Base-by-base conservation (phyloP, 2,797 vertebrate genomes). In the Parotocinclus haroldoi region DNA sequence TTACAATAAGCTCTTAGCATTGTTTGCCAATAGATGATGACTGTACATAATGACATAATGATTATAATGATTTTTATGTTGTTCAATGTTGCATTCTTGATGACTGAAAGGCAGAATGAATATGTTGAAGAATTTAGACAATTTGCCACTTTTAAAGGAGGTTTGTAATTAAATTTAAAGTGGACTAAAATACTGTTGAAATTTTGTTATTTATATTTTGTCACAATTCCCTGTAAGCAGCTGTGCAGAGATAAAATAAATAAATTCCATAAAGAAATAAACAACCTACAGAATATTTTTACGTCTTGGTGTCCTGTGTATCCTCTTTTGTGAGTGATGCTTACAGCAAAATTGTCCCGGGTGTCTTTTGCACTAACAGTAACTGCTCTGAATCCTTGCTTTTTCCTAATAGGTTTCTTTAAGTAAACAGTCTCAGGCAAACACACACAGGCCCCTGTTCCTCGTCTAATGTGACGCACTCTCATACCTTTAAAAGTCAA, bases 131-230 rank as follows among this genome's bases (percentile, higher is more conserved):
- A 79, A 80, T 77, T 80, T 77, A 74, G 81, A 79, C 57, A 76
- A 83, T 81, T 81, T 88, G 85, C 87, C 89, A 89, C 86, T 89
- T 89, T 88, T 86, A 88, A 85, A 83, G 84, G 80, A 87, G 80
- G 71, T 81, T 88, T 88, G 86, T 82, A 86, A 90, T 88, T 82
- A 88, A 90, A 90, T 88, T 88, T 88, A 85, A 88, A 82, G 85
- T 83, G 53, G 52, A 66, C 27, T 56, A 59, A 85, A 87, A 90
- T 84, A 89, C 88, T 90, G 89, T 89, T 86, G 85, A 87, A 46
- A 89, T 85, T 88, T 89, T 89, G 86, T 90, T 91, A 89, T 91
- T 92, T 91, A 89, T 89, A 88, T 91, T 90, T 89, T 87, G 86
- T 85, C 87, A 88, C 84, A 63, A 84, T 86, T 87, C 83, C 84